Evolutionary conservation across 2,797 vertebrate genomes (phyloP).

Genomic region (Cynopterus sphinx): DNA sequence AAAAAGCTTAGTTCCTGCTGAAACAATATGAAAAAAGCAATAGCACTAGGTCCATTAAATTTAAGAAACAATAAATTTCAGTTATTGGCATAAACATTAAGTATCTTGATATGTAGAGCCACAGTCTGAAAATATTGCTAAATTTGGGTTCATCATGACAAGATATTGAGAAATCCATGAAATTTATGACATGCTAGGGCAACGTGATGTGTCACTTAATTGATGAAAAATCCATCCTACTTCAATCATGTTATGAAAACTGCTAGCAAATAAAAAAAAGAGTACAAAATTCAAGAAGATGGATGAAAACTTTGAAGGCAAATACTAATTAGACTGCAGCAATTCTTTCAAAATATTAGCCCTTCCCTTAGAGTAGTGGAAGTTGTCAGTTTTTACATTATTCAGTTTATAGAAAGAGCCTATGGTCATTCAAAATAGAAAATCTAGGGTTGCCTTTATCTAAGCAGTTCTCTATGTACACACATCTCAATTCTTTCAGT

Average conservation of each 20-base stretch:
- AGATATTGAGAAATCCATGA: slow-evolving; percentile 74
- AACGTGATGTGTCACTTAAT: slow-evolving; percentile 56
- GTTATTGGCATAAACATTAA: slow-evolving; percentile 75
- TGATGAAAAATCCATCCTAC: slow-evolving; percentile 66
- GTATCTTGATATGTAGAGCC: slow-evolving; percentile 69
- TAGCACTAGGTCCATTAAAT: slow-evolving; percentile 50
- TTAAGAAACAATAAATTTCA: slow-evolving; percentile 69
- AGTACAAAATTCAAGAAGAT: slow-evolving; percentile 14
- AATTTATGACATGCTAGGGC: slow-evolving; percentile 61
- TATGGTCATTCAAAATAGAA: background rate
- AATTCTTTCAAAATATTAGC: slow-evolving; percentile 17
- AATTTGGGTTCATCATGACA: slow-evolving; percentile 76
- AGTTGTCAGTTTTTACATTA: background rate
- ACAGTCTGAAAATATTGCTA: slow-evolving; percentile 70
- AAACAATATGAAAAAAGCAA: slow-evolving; percentile 58
- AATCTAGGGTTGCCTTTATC: background rate
- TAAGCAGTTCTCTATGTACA: background rate
- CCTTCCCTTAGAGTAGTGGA: background rate
- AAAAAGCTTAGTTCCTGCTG: slow-evolving; percentile 36
- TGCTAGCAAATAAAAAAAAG: slow-evolving; percentile 49
- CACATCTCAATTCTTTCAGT: background rate
- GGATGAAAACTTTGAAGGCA: background rate
- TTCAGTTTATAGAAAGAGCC: background rate
- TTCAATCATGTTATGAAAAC: slow-evolving; percentile 57
- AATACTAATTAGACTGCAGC: background rate